Conservation (phyloP, 1,140 invertebrate species). For the Drosophila lowei region DNA sequence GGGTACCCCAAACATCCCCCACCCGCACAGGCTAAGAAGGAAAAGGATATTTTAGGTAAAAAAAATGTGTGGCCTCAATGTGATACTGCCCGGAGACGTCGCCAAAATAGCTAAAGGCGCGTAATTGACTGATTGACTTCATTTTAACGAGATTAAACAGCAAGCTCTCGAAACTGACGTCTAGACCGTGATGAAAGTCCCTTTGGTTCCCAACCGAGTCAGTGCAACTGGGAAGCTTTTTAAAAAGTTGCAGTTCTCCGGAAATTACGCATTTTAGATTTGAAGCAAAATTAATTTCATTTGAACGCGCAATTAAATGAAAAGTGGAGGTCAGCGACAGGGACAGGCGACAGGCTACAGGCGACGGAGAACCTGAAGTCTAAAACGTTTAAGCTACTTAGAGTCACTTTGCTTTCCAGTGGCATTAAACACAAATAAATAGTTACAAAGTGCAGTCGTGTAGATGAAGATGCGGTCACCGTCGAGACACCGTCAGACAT, state of each 20-base stretch:
- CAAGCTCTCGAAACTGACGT: constrained; percentile 27
- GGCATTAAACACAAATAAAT: constrained; percentile 72
- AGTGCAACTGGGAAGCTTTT: constrained; percentile 11
- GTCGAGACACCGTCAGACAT: constrained; percentile 16
- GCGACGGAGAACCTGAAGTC: constrained; percentile 12
- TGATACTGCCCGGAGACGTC: neutral
- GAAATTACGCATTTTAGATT: constrained; percentile 48
- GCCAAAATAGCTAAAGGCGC: neutral
- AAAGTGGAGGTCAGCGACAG: constrained; percentile 47
- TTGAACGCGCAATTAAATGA: constrained; percentile 75
- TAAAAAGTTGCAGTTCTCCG: constrained; percentile 28
- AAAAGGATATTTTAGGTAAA: no score
- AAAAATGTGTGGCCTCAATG: no score
- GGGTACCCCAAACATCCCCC: neutral
- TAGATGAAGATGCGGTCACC: constrained; percentile 28
- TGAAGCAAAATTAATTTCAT: constrained; percentile 72
- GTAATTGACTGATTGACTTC: constrained; percentile 66
- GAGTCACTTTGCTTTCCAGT: constrained; percentile 53
- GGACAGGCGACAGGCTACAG: neutral
- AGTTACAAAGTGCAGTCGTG: constrained; percentile 57
- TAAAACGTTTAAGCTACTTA: constrained; percentile 74
- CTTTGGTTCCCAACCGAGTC: constrained; percentile 11
- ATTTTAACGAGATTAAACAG: constrained; percentile 59
- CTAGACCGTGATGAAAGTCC: constrained; percentile 8
- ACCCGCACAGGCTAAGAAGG: no score